Evolutionary conservation across 2,113 vertebrate genomes (phyloP), one percentile per base, ranked within the genome.

Genomic region (Urocynchramus pylzowi): DNA sequence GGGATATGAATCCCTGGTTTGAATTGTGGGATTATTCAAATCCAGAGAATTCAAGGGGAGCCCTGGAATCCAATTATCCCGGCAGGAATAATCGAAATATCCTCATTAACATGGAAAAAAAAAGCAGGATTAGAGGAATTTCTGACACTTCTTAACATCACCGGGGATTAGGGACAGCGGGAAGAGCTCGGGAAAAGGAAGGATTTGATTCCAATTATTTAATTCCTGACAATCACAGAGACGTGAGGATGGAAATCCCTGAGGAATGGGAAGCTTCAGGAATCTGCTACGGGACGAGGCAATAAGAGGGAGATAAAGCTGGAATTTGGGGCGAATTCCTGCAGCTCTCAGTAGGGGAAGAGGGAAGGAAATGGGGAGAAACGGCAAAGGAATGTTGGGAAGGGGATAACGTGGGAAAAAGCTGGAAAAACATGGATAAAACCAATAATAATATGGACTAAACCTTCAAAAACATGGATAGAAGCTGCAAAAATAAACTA

Each of bases 21-120:
- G 89, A 87, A 82, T 37, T 42, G 57, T 47, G 86, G 70, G 65
- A 79, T 93, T 87, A 94, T 84, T 77, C 64, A 80, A 52, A 89
- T 9, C 50, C 28, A 9, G 44, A 22, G 47, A 37, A 16, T 30
- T 54, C 53, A 22, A 76, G 15, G 57, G 56, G 76, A 89, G 84
- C 6, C 59, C 54, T 5, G 4, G 84, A 84, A 95, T 94, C 84
- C 73, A 74, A 95, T 93, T 94, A 91, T 49, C 88, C 56, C 52
- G 7, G 45, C 33, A 47, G 74, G 84, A 91, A 84, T 20, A 44
- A 60, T 35, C 24, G 21, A 54, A 93, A 91, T 65, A 30, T 28
- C 31, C 68, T 93, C 94, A 89, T 95, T 95, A 93, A n/a, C 27
- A 67, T n/a, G 68, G 87, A 70, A 27, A 70, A 70, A 92, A 80